Evolutionary conservation across 1,140 invertebrate genomes (phyloP), one percentile per base, ranked within the genome.

Genomic region (Drosophila trapezifrons): DNA sequence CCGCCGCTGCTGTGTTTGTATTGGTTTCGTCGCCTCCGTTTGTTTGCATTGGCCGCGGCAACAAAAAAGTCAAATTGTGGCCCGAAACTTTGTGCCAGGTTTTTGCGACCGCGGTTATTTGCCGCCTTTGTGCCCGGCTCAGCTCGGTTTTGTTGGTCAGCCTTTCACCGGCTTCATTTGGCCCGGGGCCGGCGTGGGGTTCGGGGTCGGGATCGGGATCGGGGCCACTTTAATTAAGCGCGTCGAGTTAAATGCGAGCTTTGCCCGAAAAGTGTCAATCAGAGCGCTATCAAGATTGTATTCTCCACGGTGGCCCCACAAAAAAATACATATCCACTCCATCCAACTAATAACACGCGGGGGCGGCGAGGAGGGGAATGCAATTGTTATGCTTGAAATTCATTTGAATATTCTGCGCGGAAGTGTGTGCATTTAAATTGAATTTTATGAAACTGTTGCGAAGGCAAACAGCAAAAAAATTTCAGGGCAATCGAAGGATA

Each of bases 401-500:
- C 32, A 70, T 56, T 57, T 70, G 52, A 49, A 71, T 71, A 71
- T 71, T 57, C 27, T 10, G 35, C 40, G 35, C 43, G 43, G 15
- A 8, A 27, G 27, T 49, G 65, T 71, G 65, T 71, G 67, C 51
- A 71, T 49, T 71, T 57, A 71, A 71, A 71, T 71, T 71, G 67
- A 71, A 71, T 58, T 71, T 71, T 70, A 70, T 71, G 51, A 57
- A 69, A 69, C 46, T 69, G 49, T 69, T 71, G 42, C 40, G 1
- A 56, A 18, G 32, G 49, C 32, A 56, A 56, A 66, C 12, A 27
- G 4, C 6, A 27, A 15, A 42, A 63, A 49, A 66, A 65, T 49
- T 37, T 4, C 18, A 13, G 32, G 18, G 13, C 27, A 54, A 27
- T 10, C 17, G 17, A 15, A 9, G 13, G 3, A 8, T 18, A 8